Conservation (phyloP, 2,888 invertebrate species). For the Polydrusus pterygomalis region DNA sequence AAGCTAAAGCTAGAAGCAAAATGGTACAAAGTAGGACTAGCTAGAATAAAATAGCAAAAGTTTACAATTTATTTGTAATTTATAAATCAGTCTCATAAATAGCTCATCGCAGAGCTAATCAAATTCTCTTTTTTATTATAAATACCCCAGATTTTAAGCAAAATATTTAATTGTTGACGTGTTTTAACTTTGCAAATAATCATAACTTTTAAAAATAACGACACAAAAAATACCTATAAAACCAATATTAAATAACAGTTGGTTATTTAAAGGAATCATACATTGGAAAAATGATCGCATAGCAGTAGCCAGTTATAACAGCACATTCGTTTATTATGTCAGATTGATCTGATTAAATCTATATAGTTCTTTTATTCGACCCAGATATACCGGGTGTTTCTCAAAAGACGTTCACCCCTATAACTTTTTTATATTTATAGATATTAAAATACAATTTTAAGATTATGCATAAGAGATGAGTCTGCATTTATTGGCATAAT, state of each 20-base stretch:
- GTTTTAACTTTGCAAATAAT: neutral
- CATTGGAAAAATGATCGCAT: too few relatives aligned
- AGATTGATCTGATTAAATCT: too few relatives aligned
- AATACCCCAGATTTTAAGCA: neutral
- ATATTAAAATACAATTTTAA: too few relatives aligned
- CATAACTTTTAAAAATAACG: neutral
- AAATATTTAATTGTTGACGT: conserved; percentile 2
- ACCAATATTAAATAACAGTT: neutral
- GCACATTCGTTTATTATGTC: too few relatives aligned
- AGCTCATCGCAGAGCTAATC: conserved; percentile 22
- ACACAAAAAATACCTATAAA: neutral
- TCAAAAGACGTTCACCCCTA: too few relatives aligned
- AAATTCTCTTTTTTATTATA: conserved; percentile 3
- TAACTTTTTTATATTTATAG: too few relatives aligned
- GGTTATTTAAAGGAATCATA: too few relatives aligned
- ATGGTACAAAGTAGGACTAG: conserved; percentile 33
- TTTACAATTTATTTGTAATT: conserved; percentile 32
- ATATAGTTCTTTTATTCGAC: too few relatives aligned
- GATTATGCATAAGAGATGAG: too few relatives aligned
- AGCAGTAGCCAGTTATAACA: too few relatives aligned
- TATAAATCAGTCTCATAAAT: conserved; percentile 41
- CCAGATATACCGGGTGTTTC: too few relatives aligned
- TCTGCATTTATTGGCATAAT: too few relatives aligned
- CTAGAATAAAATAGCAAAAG: conserved; percentile 34
- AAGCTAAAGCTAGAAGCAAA: conserved; percentile 41